Conservation (phyloP, 1,140 invertebrate genomes). For the Trachelipus rathkii region DNA sequence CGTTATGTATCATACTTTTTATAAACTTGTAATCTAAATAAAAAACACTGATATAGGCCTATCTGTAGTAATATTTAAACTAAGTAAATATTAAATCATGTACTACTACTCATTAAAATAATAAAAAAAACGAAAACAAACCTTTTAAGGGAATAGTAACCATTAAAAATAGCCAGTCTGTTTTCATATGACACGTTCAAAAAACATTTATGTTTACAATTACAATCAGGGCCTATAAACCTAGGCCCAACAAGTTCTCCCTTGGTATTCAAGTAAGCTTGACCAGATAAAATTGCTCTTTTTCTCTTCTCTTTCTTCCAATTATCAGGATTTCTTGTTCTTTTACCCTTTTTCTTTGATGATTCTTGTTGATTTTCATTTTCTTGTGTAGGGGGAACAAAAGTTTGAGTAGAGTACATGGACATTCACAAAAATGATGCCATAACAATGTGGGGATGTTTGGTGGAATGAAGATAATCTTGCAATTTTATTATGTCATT, state of each 20-base stretch:
- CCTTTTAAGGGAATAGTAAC: constrained; percentile 57
- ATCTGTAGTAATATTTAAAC: too few relatives aligned
- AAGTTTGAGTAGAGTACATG: not conserved
- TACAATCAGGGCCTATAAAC: constrained; percentile 56
- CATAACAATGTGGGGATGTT: not conserved
- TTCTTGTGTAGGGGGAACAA: not conserved
- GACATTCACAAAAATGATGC: not conserved
- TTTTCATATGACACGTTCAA: constrained; percentile 53
- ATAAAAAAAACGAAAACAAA: not conserved
- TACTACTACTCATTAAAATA: not conserved
- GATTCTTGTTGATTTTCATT: not conserved
- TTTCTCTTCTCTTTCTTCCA: constrained; percentile 60
- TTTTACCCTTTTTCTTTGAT: constrained; percentile 32
- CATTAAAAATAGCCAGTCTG: constrained; percentile 56
- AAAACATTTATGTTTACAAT: constrained; percentile 55
- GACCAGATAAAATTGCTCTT: constrained; percentile 55
- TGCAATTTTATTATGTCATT: too few relatives aligned
- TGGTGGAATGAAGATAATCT: too few relatives aligned
- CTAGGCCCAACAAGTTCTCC: constrained; percentile 56
- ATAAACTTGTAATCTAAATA: too few relatives aligned
- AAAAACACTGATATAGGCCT: too few relatives aligned
- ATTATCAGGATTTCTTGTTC: constrained; percentile 47
- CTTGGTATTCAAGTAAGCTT: constrained; percentile 58
- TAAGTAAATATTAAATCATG: not conserved
- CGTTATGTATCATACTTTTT: too few relatives aligned